Conservation (phyloP, 2,888 invertebrate genomes). For the Plebejus anna region DNA sequence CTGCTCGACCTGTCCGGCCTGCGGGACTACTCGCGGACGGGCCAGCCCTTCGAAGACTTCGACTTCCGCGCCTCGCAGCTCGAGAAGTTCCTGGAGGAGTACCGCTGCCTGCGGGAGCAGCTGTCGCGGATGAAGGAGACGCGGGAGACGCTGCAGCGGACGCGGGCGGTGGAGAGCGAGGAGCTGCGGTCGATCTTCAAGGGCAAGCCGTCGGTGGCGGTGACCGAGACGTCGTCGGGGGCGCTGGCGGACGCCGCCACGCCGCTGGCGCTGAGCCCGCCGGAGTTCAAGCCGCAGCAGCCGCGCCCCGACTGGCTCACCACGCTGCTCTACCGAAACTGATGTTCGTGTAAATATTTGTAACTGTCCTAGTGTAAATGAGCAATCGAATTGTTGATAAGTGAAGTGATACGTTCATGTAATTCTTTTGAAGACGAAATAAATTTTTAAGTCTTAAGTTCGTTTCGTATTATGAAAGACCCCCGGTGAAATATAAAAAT, state of each 20-base stretch:
- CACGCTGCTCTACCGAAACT: slow-evolving; percentile 69
- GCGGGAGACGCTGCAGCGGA: slow-evolving; percentile 82
- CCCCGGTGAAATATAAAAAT: neutral
- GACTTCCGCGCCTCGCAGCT: slow-evolving; percentile 90
- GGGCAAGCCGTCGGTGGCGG: slow-evolving; percentile 76
- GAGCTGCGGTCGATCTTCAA: slow-evolving; percentile 78
- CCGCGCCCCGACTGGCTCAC: slow-evolving; percentile 69
- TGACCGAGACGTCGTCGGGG: slow-evolving; percentile 69
- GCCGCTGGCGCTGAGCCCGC: slow-evolving; percentile 63
- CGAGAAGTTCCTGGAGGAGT: slow-evolving; percentile 89
- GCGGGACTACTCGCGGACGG: slow-evolving; percentile 68
- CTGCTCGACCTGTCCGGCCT: slow-evolving; percentile 81
- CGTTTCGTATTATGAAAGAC: neutral
- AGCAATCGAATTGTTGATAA: slow-evolving; percentile 64
- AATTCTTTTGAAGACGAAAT: slow-evolving; percentile 72
- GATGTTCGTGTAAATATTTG: slow-evolving; percentile 48
- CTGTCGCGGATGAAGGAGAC: slow-evolving; percentile 90
- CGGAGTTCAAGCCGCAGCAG: slow-evolving; percentile 66
- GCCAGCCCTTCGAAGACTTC: slow-evolving; percentile 79
- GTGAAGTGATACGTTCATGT: slow-evolving; percentile 55
- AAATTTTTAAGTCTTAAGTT: slow-evolving; percentile 51
- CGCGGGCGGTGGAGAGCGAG: slow-evolving; percentile 70
- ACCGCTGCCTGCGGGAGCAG: slow-evolving; percentile 87
- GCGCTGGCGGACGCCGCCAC: slow-evolving; percentile 66
- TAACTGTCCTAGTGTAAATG: slow-evolving; percentile 63